These are phyloP conservation scores for Gallirallus australis DNA, from an alignment of 2,797 vertebrate species.

Conservation along the genomic window DNA sequence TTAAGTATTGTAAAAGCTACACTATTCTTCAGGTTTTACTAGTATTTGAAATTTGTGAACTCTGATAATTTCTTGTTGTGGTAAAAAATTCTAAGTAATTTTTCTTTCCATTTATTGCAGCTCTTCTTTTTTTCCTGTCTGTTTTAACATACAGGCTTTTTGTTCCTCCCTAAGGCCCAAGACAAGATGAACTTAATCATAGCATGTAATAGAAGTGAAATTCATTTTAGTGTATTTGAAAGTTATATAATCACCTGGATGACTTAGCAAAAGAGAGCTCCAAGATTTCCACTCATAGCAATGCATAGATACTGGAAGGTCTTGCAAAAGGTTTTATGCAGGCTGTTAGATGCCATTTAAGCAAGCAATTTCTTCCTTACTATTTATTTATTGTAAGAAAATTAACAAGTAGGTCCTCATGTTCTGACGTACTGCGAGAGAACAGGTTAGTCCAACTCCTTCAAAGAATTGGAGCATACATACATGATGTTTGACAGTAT, in stretches of 20 bases:
- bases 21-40: neutral
- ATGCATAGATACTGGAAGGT: neutral
- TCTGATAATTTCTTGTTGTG: neutral
- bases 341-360: neutral
- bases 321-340: neutral
- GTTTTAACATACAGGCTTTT: neutral
- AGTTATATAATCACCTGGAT: neutral
- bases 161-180: neutral
- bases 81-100: neutral
- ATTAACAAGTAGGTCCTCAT: neutral
- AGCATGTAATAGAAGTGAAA: neutral
- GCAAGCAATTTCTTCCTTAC: neutral
- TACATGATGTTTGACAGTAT: neutral
- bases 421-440: neutral
- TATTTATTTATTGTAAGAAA: neutral
- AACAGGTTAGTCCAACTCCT: neutral
- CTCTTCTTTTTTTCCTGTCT: neutral
- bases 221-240: neutral
- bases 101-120: neutral
- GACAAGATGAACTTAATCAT: neutral
- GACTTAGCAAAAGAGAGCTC: neutral
- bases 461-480: neutral
- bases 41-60: neutral
- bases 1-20: neutral
- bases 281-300: neutral